phyloP scores from a whole-genome alignment of 2,888 invertebrate genomes.

The Xestia sexstrigata region DNA sequence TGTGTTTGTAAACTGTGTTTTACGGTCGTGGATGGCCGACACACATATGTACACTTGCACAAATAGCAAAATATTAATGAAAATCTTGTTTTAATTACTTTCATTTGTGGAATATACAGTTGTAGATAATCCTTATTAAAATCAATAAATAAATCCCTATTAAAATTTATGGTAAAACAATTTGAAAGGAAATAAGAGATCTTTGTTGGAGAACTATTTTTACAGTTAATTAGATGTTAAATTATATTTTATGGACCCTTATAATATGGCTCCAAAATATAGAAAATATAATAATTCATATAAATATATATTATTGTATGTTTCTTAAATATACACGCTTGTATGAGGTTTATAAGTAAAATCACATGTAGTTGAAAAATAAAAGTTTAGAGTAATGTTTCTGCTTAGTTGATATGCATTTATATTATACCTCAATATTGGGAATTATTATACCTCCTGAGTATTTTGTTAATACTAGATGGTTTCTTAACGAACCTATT shows the following conservation, averaged over 20 bases:
- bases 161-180: conserved; percentile 57
- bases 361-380: conserved; percentile 66
- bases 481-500: conserved; percentile 44
- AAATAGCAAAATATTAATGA: conserved; percentile 54
- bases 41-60: conserved; percentile 59
- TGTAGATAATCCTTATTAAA: conserved; percentile 27
- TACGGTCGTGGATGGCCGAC: conserved; percentile 30
- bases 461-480: conserved; percentile 59
- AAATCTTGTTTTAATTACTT: conserved; percentile 21
- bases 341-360: conserved; percentile 68
- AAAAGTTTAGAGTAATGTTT: conserved; percentile 68
- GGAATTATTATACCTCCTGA: conserved; percentile 55
- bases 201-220: conserved; percentile 76
- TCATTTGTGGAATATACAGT: conserved; percentile 43
- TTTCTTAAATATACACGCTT: conserved; percentile 71
- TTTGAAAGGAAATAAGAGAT: conserved; percentile 66
- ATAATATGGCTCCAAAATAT: conserved; percentile 70
- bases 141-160: conserved; percentile 45
- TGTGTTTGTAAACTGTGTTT: conserved; percentile 53
- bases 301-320: conserved; percentile 63
- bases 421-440: conserved; percentile 67
- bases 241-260: conserved; percentile 68
- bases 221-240: conserved; percentile 73
- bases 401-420: conserved; percentile 72
- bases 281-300: conserved; percentile 65